These are phyloP conservation scores for Choloepus didactylus DNA, from an alignment of 2,797 vertebrate genomes.

Conservation along the genomic window DNA sequence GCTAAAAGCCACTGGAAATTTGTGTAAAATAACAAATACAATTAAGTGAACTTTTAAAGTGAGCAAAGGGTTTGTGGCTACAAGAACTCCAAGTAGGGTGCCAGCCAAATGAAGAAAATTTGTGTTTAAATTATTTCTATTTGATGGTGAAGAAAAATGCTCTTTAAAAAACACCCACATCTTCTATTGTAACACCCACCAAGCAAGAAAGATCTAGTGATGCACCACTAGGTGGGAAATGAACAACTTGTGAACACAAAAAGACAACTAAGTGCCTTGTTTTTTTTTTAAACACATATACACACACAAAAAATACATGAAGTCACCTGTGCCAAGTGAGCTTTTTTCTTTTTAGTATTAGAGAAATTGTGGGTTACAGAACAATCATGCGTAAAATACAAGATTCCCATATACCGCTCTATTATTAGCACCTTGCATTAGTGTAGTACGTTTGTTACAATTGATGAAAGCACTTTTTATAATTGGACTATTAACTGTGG, in stretches of 20 bases:
- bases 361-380: background rate
- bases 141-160: constrained; percentile 23
- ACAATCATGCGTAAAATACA: no score
- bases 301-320: constrained; percentile 47
- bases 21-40: constrained; percentile 35
- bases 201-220: constrained; percentile 56
- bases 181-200: constrained; percentile 26
- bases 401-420: no score
- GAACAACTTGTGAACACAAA: constrained; percentile 38
- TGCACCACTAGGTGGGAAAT: background rate
- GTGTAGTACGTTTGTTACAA: no score
- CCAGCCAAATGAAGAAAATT: constrained; percentile 34
- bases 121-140: constrained; percentile 62
- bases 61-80: background rate
- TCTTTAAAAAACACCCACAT: constrained; percentile 60
- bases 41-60: constrained; percentile 55
- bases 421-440: no score
- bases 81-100: background rate
- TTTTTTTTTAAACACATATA: background rate
- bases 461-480: no score
- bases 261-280: background rate
- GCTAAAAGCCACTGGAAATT: constrained; percentile 57
- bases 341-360: background rate
- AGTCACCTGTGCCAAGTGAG: constrained; percentile 24
- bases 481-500: no score